These are phyloP conservation scores for Passer montanus DNA, from an alignment of 2,113 vertebrate genomes.

Conservation along the genomic window DNA sequence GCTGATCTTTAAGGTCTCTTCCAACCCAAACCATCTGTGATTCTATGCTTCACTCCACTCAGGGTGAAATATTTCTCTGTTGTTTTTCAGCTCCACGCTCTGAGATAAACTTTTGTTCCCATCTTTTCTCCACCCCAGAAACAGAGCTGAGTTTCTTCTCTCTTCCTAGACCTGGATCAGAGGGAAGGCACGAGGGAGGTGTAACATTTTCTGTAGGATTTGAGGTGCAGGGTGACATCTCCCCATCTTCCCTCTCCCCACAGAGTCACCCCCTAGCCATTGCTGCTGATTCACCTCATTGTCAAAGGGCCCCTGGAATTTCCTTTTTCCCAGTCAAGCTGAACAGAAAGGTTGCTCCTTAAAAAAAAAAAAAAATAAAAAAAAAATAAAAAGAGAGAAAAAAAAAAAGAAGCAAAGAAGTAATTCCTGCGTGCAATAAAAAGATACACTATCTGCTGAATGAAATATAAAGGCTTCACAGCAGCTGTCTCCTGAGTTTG, in stretches of 20 bases:
- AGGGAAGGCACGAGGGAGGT: background rate
- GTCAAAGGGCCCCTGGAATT: conserved; percentile 30
- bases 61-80: background rate
- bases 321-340: background rate
- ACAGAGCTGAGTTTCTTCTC: background rate
- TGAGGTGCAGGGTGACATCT: background rate
- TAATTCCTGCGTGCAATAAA: conserved; percentile 76
- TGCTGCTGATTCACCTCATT: background rate
- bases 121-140: background rate
- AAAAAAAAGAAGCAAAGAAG: background rate
- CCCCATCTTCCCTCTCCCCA: background rate
- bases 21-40: background rate
- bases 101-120: background rate
- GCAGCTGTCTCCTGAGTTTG: conserved; percentile 78
- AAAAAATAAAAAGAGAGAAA: background rate
- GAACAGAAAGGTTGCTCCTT: conserved; percentile 45
- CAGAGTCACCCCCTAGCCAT: background rate
- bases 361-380: background rate
- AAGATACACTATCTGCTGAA: conserved; percentile 79
- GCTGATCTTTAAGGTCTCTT: accelerated
- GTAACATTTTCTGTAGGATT: background rate
- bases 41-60: background rate
- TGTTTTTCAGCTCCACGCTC: accelerated
- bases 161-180: background rate
- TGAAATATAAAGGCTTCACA: conserved; percentile 80